Conservation (phyloP, 2,888 invertebrate genomes). For the Cynaeus angustus region DNA sequence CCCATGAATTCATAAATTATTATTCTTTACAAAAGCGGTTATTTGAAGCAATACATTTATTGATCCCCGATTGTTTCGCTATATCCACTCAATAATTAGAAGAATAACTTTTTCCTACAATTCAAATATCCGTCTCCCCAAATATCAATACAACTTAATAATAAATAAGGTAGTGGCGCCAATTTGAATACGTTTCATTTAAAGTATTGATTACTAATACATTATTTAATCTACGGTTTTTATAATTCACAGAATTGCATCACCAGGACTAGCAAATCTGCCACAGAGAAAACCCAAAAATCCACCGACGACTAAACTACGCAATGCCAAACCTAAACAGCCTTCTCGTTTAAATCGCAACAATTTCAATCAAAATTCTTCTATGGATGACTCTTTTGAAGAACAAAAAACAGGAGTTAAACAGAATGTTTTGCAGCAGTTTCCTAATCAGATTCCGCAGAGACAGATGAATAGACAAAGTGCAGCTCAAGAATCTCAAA, state of each 20-base stretch:
- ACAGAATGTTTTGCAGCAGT: constrained; percentile 59
- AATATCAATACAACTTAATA: too few relatives aligned
- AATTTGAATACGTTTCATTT: too few relatives aligned
- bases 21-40: too few relatives aligned
- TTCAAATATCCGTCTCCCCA: too few relatives aligned
- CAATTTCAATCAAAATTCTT: constrained; percentile 15
- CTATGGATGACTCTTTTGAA: constrained; percentile 58
- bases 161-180: too few relatives aligned
- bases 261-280: not conserved
- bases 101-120: too few relatives aligned
- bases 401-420: constrained; percentile 63
- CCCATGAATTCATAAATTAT: too few relatives aligned
- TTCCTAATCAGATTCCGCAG: constrained; percentile 55
- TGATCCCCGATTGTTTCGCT: too few relatives aligned
- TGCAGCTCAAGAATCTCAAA: constrained; percentile 54
- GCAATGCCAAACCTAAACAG: constrained; percentile 18
- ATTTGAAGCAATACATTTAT: too few relatives aligned
- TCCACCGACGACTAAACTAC: constrained; percentile 1
- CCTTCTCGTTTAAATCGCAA: not conserved
- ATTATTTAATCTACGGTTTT: not conserved
- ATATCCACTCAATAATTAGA: too few relatives aligned
- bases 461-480: constrained; percentile 51
- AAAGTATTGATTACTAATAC: too few relatives aligned
- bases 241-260: constrained; percentile 6
- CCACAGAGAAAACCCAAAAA: constrained; percentile 12